Conservation (phyloP, 2,888 invertebrate genomes). For the Ichneumoninae sp. region DNA sequence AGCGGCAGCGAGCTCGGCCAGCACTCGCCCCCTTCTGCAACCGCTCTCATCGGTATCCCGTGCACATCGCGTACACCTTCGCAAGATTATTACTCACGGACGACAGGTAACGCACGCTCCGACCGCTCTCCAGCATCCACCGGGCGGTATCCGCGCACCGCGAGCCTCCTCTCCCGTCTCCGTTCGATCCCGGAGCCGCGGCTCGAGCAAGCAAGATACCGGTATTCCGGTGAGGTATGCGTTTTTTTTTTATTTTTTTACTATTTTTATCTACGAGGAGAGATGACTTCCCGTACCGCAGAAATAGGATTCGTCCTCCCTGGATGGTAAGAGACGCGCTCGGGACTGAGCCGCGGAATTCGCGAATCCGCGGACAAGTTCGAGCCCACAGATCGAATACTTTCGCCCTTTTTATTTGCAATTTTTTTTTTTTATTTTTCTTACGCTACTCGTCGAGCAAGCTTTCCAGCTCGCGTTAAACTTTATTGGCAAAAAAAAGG, state of each 20-base stretch:
- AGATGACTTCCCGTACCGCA: no score
- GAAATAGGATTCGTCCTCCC: no score
- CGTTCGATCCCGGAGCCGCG: neutral
- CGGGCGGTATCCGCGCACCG: constrained; percentile 38
- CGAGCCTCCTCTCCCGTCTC: constrained; percentile 19
- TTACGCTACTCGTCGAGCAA: neutral
- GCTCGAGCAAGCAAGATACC: neutral
- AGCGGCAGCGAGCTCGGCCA: constrained; percentile 36
- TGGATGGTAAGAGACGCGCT: no score
- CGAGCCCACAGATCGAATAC: neutral
- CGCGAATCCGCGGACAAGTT: neutral
- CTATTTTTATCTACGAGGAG: no score
- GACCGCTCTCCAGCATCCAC: constrained; percentile 40
- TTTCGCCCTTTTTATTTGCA: neutral
- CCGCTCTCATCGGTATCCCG: constrained; percentile 58
- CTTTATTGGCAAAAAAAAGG: neutral
- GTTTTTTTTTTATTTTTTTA: neutral
- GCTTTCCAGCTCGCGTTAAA: neutral
- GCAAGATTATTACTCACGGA: constrained; percentile 78
- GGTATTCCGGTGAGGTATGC: constrained; percentile 23
- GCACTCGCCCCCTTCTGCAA: constrained; percentile 36
- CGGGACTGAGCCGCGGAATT: no score
- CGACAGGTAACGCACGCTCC: constrained; percentile 73
- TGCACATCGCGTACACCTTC: constrained; percentile 70
- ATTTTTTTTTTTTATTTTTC: neutral